Percentiles rank a stretch among this genome's conserved stretches.
These are phyloP conservation scores for Rhagonycha lutea DNA, from an alignment of 2,888 invertebrate genomes.

Conservation along the genomic window DNA sequence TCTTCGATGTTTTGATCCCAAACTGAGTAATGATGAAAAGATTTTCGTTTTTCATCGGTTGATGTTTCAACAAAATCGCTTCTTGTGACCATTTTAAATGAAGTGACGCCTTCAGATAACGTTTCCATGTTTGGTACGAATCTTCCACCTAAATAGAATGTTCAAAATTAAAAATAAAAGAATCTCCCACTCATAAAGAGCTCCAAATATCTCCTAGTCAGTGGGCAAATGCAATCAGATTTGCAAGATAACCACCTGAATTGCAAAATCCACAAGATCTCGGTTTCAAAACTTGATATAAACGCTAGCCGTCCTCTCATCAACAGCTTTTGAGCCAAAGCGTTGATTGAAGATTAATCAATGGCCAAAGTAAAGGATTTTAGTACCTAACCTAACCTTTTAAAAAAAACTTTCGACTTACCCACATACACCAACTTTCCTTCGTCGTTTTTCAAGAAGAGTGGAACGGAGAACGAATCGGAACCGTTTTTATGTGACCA, in stretches of 20 bases:
- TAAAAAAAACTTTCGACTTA: conserved; percentile 25
- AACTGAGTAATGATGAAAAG: conserved; percentile 63
- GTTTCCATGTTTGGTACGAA: conserved; percentile 75
- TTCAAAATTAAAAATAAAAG: not conserved
- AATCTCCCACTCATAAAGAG: too few species aligned
- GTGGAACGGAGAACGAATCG: conserved; percentile 77
- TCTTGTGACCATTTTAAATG: conserved; percentile 66
- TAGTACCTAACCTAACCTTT: too few species aligned
- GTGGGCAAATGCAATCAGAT: too few species aligned
- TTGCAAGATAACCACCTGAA: too few species aligned
- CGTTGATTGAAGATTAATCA: too few species aligned
- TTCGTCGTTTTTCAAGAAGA: conserved; percentile 79
- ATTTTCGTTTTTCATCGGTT: conserved; percentile 59
- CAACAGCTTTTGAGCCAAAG: too few species aligned
- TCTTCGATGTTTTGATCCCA: conserved; percentile 59
- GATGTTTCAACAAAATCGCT: conserved; percentile 45
- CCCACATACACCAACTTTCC: conserved; percentile 77
- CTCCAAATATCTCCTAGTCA: too few species aligned
- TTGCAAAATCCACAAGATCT: too few species aligned
- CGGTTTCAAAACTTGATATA: too few species aligned
- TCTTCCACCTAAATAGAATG: conserved; percentile 58
- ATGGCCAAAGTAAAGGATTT: too few species aligned
- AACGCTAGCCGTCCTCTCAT: too few species aligned
- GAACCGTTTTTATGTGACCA: conserved; percentile 68
- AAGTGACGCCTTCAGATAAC: conserved; percentile 68